Conservation (phyloP, 2,888 invertebrate species). For the Hydropsyche betteni region DNA sequence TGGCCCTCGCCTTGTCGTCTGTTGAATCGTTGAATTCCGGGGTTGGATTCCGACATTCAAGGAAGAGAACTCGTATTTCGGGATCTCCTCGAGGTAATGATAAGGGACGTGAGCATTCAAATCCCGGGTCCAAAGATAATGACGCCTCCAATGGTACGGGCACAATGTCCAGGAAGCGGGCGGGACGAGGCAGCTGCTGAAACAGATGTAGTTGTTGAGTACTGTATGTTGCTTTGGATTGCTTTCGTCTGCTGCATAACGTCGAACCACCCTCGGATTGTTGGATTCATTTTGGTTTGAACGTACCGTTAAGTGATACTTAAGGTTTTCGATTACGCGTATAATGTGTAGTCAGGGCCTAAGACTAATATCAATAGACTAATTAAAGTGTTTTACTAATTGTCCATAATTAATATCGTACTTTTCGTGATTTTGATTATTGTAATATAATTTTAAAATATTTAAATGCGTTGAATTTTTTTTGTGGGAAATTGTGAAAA, state of each 20-base stretch:
- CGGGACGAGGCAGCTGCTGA: slow-evolving; percentile 49
- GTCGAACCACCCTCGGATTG: not conserved
- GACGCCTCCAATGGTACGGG: slow-evolving; percentile 44
- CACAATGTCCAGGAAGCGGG: slow-evolving; percentile 52
- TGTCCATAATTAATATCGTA: too few relatives aligned
- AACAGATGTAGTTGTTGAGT: slow-evolving; percentile 28
- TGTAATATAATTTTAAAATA: too few relatives aligned
- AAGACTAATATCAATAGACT: too few relatives aligned
- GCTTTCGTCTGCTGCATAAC: too few relatives aligned
- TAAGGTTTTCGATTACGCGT: not conserved
- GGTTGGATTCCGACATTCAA: slow-evolving; percentile 29
- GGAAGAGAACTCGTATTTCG: slow-evolving; percentile 48
- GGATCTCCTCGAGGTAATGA: slow-evolving; percentile 47
- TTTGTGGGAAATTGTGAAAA: too few relatives aligned
- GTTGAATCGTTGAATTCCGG: slow-evolving; percentile 2
- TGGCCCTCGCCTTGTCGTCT: slow-evolving; percentile 41
- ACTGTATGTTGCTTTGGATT: too few relatives aligned
- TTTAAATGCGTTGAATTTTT: too few relatives aligned
- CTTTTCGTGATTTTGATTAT: too few relatives aligned
- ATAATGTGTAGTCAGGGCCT: too few relatives aligned
- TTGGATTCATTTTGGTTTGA: not conserved
- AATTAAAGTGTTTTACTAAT: too few relatives aligned
- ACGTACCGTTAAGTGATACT: slow-evolving; percentile 31
- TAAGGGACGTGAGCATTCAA: slow-evolving; percentile 50
- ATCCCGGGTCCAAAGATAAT: slow-evolving; percentile 43